These are phyloP conservation scores for Ruditapes philippinarum DNA, from an alignment of 1,140 invertebrate species.

Conservation along the genomic window DNA sequence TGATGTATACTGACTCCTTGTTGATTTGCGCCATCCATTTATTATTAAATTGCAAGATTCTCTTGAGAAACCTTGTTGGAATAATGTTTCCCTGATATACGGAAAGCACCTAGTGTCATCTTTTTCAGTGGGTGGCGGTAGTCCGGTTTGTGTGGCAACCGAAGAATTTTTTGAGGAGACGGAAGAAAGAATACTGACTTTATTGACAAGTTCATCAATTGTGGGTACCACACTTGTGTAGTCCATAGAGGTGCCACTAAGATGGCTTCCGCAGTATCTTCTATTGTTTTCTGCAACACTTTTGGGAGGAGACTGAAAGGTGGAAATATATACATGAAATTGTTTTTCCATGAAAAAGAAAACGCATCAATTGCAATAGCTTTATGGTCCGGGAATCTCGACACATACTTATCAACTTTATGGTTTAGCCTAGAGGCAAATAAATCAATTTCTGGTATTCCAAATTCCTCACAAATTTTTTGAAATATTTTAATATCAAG, in stretches of 20 bases:
- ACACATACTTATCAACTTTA: background rate
- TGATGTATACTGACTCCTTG: background rate
- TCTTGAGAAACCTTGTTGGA: no score
- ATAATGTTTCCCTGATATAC: no score
- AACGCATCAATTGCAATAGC: constrained; percentile 19
- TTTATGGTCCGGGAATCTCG: background rate
- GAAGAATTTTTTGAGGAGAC: background rate
- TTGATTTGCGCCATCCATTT: background rate
- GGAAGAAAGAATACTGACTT: background rate
- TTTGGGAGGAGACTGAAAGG: constrained; percentile 35
- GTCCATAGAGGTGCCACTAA: constrained; percentile 59
- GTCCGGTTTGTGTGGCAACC: background rate
- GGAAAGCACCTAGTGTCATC: background rate
- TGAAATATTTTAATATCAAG: background rate
- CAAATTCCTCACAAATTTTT: background rate
- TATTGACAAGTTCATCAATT: constrained; percentile 5
- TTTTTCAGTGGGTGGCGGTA: background rate
- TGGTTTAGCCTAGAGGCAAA: constrained; percentile 30
- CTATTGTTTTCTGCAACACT: constrained; percentile 21
- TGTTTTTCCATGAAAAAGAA: background rate
- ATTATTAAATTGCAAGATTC: background rate
- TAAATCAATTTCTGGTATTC: background rate
- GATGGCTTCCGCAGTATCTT: constrained; percentile 1
- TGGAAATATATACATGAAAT: constrained; percentile 20
- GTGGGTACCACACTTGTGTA: constrained; percentile 42